These are phyloP conservation scores for Myioborus melanocephalus DNA, from an alignment of 2,797 vertebrate genomes.

Conservation along the genomic window DNA sequence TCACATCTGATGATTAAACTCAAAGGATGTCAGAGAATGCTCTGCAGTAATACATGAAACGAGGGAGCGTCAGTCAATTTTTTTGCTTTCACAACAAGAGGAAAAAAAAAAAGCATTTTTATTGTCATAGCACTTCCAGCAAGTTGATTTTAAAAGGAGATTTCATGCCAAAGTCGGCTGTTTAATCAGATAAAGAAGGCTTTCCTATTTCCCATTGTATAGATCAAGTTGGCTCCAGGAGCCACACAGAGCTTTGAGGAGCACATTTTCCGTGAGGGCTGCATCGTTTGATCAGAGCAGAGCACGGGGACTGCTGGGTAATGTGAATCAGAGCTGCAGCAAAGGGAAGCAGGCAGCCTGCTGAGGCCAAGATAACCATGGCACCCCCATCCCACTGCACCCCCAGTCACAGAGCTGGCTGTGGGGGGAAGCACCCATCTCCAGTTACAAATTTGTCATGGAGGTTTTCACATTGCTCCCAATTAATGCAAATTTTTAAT, in stretches of 20 bases:
- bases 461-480: neutral
- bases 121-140: conserved; percentile 54
- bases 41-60: neutral
- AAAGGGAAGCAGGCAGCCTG: conserved; percentile 50
- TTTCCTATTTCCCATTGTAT: conserved; percentile 61
- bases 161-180: conserved; percentile 55
- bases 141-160: conserved; percentile 57
- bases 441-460: neutral
- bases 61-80: neutral
- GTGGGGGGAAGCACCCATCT: neutral
- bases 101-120: neutral
- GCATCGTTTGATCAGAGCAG: conserved; percentile 57
- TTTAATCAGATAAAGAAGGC: conserved; percentile 62
- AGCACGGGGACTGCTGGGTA: conserved; percentile 51
- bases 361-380: conserved; percentile 24
- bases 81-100: conserved; percentile 26
- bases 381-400: neutral
- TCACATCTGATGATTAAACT: conserved; percentile 21
- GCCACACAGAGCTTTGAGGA: conserved; percentile 65
- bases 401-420: rapidly evolving
- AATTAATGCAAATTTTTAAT: neutral
- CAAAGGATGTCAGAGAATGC: neutral
- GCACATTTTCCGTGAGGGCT: conserved; percentile 25
- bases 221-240: conserved; percentile 60
- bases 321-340: conserved; percentile 42